Evolutionary conservation across 2,888 invertebrate genomes (phyloP), one percentile per base, ranked within the genome.

Genomic region (Matsumyia berberina): DNA sequence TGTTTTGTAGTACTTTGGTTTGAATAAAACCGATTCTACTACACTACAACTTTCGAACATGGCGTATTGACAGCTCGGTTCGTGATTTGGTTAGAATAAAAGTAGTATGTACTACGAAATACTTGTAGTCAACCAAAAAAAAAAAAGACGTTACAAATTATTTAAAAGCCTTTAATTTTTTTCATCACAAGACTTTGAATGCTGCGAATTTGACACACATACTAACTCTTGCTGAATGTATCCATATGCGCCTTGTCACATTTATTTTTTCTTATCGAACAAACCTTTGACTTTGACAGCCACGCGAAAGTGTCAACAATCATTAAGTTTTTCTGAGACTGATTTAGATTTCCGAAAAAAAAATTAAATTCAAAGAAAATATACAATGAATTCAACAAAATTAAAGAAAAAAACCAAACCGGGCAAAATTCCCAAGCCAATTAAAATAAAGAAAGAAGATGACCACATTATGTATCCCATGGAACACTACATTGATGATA

Each of bases 401-500:
- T 80, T 87, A 1, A 91, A 88, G 57, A 90, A 88, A 70, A 89
- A 88, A 58, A 86, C 73, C 0, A 89, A 88, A 73, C 82, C 88
- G 0, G 88, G 86, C 0, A 89, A 89, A 85, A 88, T 91, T 42
- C 91, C 91, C 0, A 90, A 91, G 77, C 91, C 91, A 0, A 91
- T 91, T 31, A 89, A 87, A 67, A 88, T 90, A 0, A 90, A 90
- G 67, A 90, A 88, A 57, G 90, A 92, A 60, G 91, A 90, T 89
- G 92, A 93, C 31, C 93, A 91, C 2, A 69, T 93, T 4, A 92
- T 93, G 51, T 93, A 94, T 86, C 91, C 92, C 0, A 89, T 94
- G 76, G 92, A 93, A 0, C 92, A 93, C 87, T 94, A 93, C 85
- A 92, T 94, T 0, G 93, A 94, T 81, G 94, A 94, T 86, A 89